These are phyloP conservation scores for Pyrgus malvae DNA, from an alignment of 2,888 invertebrate genomes.

Conservation along the genomic window DNA sequence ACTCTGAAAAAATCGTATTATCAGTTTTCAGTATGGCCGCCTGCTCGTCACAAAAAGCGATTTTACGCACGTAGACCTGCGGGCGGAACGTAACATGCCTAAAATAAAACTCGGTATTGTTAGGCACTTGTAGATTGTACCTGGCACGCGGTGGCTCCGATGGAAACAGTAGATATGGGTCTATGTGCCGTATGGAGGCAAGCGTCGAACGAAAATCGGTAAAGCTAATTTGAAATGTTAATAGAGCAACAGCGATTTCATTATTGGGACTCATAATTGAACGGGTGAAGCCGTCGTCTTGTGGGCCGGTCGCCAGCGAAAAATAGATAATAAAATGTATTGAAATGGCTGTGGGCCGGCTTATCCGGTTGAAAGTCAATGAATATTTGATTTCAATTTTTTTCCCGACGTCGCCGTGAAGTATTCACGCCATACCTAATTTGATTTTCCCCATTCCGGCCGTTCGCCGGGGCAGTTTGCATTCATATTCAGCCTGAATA, in stretches of 20 bases:
- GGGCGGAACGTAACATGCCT: slow-evolving; percentile 19
- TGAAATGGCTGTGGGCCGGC: slow-evolving; percentile 79
- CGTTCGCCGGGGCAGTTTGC: slow-evolving; percentile 79
- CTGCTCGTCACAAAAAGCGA: slow-evolving; percentile 14
- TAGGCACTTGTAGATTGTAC: slow-evolving; percentile 23
- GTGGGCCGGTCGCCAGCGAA: slow-evolving; percentile 50
- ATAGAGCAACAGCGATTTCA: slow-evolving; percentile 33
- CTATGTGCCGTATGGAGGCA: slow-evolving; percentile 18
- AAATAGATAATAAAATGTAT: slow-evolving; percentile 82
- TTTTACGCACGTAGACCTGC: slow-evolving; percentile 21
- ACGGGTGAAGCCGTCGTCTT: slow-evolving; percentile 47
- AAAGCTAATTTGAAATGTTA: slow-evolving; percentile 16
- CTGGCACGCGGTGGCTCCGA: slow-evolving; percentile 8
- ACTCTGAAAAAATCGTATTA: slow-evolving; percentile 19
- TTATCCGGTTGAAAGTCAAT: slow-evolving; percentile 82
- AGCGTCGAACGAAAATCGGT: slow-evolving; percentile 16
- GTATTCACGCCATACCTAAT: slow-evolving; percentile 82
- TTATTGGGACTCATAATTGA: slow-evolving; percentile 47
- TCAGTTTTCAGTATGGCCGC: slow-evolving; percentile 15
- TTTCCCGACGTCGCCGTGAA: slow-evolving; percentile 79
- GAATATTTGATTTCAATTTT: slow-evolving; percentile 83
- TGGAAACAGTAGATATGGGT: slow-evolving; percentile 12
- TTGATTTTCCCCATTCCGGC: slow-evolving; percentile 80
- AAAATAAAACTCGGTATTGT: slow-evolving; percentile 26
- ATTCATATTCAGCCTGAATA: slow-evolving; percentile 81